Evolutionary conservation across 2,888 invertebrate species (phyloP), one percentile per base, ranked within the genome.

Genomic region (Chymomyza caudatula): DNA sequence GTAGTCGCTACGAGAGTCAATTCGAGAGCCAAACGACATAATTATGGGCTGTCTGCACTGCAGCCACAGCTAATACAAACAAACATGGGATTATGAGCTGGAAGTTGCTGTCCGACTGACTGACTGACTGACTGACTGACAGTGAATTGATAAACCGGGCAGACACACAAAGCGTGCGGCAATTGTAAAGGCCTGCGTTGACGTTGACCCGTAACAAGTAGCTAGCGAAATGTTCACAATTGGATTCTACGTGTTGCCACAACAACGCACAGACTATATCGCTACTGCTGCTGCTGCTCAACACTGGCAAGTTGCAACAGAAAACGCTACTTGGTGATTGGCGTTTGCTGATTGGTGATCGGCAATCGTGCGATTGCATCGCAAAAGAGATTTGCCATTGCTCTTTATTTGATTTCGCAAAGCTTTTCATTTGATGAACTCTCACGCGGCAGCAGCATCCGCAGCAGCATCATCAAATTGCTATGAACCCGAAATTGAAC

Each of bases 71-170:
- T 85, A 83, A 85, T 78, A 83, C 83, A 83, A 83, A 86, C 83
- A 86, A 83, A 83, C 83, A 83, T 86, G 87, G 86, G 83, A 83
- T 85, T 83, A 83, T 77, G 78, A 74, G 53, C 54, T 64, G 83
- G 65, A 37, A 37, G 29, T 37, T 23, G 23, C 6, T 25, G 29
- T 37, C 29, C 29, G 51, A 51, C 51, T 51, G 20, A 20, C 51
- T 20, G 20, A 51, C 15, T 56, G 25, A 23, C 53, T 3, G 15
- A 54, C 54, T 54, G 23, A 6, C 56, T 56, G 37, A 22, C 25
- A 20, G 57, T 57, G n/a, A 22, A 17, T 20, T 13, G 4, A 13
- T n/a, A 37, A 6, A 11, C 37, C 37, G 4, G 47, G 15, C 43
- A 3, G 17, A 17, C 3, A 4, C n/a, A 17, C n/a, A 15, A 47